Evolutionary conservation across 2,113 vertebrate species (phyloP).

Genomic region (Sclerurus mexicanus): DNA sequence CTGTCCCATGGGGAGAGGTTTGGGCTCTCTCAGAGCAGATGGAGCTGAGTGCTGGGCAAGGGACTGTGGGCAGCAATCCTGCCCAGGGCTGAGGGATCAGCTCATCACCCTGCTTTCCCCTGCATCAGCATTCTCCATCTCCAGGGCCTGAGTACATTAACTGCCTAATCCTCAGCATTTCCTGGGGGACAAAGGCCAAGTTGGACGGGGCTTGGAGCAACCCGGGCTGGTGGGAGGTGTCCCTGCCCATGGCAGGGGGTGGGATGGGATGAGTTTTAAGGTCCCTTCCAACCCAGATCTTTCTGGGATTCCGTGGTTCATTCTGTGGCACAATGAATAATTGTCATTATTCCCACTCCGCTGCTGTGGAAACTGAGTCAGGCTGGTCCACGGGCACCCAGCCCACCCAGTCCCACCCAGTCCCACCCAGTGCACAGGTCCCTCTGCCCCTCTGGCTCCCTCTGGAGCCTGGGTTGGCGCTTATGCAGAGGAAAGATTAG

Average conservation of each 20-base stretch:
- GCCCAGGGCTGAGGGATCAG: neutral
- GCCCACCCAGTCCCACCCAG: accelerated
- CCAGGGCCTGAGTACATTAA: neutral
- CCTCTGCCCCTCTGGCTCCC: neutral
- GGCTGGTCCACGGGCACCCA: neutral
- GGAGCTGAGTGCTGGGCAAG: neutral
- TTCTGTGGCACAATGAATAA: neutral
- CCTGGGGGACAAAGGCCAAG: neutral
- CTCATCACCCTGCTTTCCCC: neutral
- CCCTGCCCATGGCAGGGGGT: neutral
- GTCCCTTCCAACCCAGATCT: neutral
- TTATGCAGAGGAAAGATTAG: accelerated
- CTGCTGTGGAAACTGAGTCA: neutral
- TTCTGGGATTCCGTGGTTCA: neutral
- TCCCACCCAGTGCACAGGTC: accelerated
- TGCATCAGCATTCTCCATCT: neutral
- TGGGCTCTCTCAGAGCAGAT: neutral
- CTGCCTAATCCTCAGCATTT: neutral
- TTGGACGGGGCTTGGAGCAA: neutral
- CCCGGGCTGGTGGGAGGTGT: neutral
- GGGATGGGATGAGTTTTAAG: neutral
- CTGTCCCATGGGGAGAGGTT: neutral
- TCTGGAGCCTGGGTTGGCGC: accelerated
- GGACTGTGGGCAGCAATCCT: neutral
- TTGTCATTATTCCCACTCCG: neutral